Evolutionary conservation across 1,140 invertebrate genomes (phyloP), one percentile per base, ranked within the genome.

Genomic region (Drosophila tani): DNA sequence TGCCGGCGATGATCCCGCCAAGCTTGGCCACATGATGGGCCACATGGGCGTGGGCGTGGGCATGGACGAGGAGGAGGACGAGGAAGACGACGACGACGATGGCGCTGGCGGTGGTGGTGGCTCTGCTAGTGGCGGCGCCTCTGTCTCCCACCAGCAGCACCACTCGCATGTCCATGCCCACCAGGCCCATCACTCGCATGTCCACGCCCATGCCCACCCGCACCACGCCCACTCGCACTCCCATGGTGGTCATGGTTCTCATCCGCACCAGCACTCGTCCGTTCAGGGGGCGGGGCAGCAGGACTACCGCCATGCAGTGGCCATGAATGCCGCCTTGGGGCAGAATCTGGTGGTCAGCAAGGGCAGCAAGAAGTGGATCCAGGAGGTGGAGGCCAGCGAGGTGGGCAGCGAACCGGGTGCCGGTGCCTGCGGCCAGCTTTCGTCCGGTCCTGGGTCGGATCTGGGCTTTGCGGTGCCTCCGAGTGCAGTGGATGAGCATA

Each of bases 301-400:
- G 32, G 57, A 76, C n/a, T 92, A 92, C 62, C 87, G 91, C 4
- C 91, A 91, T 53, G 75, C 80, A 17, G 78, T 81, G 1, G 81
- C 75, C 32, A 92, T 92, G 86, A 92, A 91, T 35, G 85, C 66
- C 0, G 76, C 86, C 2, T 53, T 91, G 8, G 92, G 92, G 24
- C 87, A 93, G 49, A 93, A 93, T 71, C 74, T 93, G 64, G 92
- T 93, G 49, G 91, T 92, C 49, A 93, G 91, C 68, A 93, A 93
- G 67, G 92, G 92, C 17, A 93, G 92, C 74, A 93, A 92, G 47
- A 93, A 93, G 38, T 93, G 92, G 92, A 93, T 93, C 17, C 51
- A 91, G 5, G 74, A 75, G 45, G 75, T 85, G 50, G 73, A 78
- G 17, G 27, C 64, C 41, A 76, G 69, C 27, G 83, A 90, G 19